phyloP scores from a whole-genome alignment of 2,888 invertebrate genomes.

The Buathra laborator region DNA sequence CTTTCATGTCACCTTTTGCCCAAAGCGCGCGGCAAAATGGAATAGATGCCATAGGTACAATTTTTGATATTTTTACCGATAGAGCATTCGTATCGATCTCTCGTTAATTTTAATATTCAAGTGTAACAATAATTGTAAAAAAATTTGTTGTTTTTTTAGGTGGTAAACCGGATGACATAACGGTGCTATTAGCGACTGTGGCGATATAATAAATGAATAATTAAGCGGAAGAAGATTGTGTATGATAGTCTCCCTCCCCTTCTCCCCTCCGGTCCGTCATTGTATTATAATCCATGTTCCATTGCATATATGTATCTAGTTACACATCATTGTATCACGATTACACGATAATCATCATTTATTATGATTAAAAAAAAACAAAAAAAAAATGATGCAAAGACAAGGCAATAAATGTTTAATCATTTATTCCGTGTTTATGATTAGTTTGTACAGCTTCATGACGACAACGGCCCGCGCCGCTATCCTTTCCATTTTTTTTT shows the following conservation, averaged over 20 bases:
- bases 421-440: conserved; percentile 66
- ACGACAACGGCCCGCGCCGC: conserved; percentile 56
- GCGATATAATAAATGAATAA: conserved; percentile 85
- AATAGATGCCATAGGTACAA: conserved; percentile 94
- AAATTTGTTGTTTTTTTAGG: conserved; percentile 87
- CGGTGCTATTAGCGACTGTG: conserved; percentile 97
- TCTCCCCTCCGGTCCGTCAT: conserved; percentile 76
- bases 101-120: background rate
- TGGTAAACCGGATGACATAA: conserved; percentile 99
- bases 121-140: background rate
- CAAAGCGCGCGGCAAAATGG: conserved; percentile 97
- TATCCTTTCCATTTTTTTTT: conserved; percentile 29
- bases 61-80: background rate
- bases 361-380: conserved; percentile 76
- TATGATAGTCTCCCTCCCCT: conserved; percentile 74
- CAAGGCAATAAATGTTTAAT: conserved; percentile 34
- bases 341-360: conserved; percentile 77
- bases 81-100: background rate
- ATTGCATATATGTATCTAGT: conserved; percentile 81
- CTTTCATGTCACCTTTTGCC: conserved; percentile 98
- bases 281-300: conserved; percentile 84
- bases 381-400: conserved; percentile 2
- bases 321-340: conserved; percentile 78
- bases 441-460: conserved; percentile 68
- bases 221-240: conserved; percentile 71